These are phyloP conservation scores for Amblyraja radiata DNA, from an alignment of 2,797 vertebrate species.

Conservation along the genomic window DNA sequence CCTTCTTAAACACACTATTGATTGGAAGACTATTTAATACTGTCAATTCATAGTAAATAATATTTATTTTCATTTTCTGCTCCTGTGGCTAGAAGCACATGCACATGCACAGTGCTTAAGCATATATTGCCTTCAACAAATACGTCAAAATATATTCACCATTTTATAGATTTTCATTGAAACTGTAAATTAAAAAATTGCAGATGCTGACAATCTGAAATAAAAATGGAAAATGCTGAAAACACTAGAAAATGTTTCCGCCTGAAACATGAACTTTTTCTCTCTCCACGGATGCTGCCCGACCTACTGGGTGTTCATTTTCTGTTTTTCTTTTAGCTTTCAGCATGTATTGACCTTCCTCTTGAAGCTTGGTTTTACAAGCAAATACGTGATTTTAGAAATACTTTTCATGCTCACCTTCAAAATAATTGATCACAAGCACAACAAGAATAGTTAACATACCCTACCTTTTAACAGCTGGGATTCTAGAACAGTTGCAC, in stretches of 20 bases:
- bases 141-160: background rate
- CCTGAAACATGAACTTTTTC: no score
- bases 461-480: background rate
- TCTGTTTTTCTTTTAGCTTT: background rate
- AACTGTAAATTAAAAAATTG: no score
- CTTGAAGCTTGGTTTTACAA: background rate
- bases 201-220: no score
- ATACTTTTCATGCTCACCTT: background rate
- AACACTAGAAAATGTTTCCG: no score
- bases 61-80: background rate
- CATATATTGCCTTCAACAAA: background rate
- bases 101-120: background rate
- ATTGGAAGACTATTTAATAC: background rate
- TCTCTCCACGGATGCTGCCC: no score
- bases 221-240: no score
- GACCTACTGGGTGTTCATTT: no score
- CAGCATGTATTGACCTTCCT: background rate
- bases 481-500: background rate
- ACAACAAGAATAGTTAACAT: background rate
- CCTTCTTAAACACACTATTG: no score
- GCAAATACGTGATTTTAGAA: background rate
- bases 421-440: background rate
- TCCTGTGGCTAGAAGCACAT: background rate
- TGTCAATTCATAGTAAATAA: background rate
- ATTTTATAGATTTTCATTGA: background rate